Base-by-base conservation (phyloP, 2,797 vertebrate genomes). In the Chelon labrosus region DNA sequence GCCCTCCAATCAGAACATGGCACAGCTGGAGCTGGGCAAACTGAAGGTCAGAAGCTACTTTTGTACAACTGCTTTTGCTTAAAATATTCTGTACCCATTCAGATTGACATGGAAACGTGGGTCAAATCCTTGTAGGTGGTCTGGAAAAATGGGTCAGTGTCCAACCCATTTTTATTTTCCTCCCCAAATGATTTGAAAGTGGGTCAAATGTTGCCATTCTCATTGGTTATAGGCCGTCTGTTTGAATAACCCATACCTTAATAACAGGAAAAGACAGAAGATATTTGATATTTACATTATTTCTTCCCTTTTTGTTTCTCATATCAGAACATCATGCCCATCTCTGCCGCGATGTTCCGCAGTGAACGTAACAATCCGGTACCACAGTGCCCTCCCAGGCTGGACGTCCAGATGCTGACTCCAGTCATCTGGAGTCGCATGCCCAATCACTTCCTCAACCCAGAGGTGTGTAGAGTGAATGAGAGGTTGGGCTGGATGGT, bases 301-400 rank as follows among this genome's bases (percentile, higher is more conserved):
- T 27, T 27, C 25, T 56, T 38, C 7, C 7, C 35, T 7, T 46
- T 7, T 22, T 59, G 17, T 66, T n/a, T 77, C 56, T 19, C 2
- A 0, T 16, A 17, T 19, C 85, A 98, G 98, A 99, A 99, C 89
- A 98, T 99, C 91, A 98, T 99, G 97, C 98, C 98, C 1, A 95
- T 99, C 90, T 99, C 98, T 0, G 97, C 97, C 0, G 98, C 97
- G 77, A 98, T 99, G 97, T 99, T 99, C 88, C 93, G 91, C 82
- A 99, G 98, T 0, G 98, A 99, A 84, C 88, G 94, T n/a, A 97
- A 88, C 50, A 99, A 99, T 88, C 89, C 97, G 0, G 94, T 96
- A 2, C 98, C 98, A 0, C 98, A 99, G 93, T 97, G 96, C 58
- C 98, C 98, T 0, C 98, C 97, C 0, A 91, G 97, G 17, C 87